Evolutionary conservation across 2,797 vertebrate genomes (phyloP).

Genomic region (Myotis vivesi): DNA sequence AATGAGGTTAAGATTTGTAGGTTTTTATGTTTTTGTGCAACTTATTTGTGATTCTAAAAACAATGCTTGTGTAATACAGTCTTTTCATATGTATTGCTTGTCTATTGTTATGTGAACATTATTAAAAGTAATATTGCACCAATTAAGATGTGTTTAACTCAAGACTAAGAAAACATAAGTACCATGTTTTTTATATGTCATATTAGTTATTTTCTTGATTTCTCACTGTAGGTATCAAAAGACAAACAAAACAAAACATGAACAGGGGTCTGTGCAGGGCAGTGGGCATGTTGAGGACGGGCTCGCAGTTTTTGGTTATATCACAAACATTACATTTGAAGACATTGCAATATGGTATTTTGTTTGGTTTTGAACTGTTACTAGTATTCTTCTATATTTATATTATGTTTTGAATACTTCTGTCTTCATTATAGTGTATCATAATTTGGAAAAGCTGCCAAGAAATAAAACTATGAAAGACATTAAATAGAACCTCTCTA

Average conservation of each 20-base stretch:
- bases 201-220: not conserved
- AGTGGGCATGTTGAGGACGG: too few species aligned
- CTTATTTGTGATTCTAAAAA: not conserved
- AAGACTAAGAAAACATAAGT: not conserved
- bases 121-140: not conserved
- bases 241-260: not conserved
- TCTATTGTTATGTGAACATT: not conserved
- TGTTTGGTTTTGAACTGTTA: not conserved
- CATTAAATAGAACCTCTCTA: not conserved
- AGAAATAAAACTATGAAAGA: slow-evolving; percentile 12
- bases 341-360: not conserved
- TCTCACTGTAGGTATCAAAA: not conserved
- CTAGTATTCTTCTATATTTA: slow-evolving; percentile 37
- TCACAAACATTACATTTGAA: not conserved
- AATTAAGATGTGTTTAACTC: not conserved
- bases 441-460: slow-evolving; percentile 1
- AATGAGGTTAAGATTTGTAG: slow-evolving; percentile 46
- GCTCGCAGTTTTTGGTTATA: not conserved
- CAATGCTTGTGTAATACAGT: not conserved
- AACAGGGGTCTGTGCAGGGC: not conserved
- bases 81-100: not conserved
- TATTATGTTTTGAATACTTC: slow-evolving; percentile 18
- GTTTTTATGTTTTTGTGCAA: not conserved
- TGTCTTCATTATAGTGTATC: slow-evolving; percentile 17
- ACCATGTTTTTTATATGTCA: not conserved